phyloP scores from a whole-genome alignment of 2,113 vertebrate genomes.

The Lagopus muta region DNA sequence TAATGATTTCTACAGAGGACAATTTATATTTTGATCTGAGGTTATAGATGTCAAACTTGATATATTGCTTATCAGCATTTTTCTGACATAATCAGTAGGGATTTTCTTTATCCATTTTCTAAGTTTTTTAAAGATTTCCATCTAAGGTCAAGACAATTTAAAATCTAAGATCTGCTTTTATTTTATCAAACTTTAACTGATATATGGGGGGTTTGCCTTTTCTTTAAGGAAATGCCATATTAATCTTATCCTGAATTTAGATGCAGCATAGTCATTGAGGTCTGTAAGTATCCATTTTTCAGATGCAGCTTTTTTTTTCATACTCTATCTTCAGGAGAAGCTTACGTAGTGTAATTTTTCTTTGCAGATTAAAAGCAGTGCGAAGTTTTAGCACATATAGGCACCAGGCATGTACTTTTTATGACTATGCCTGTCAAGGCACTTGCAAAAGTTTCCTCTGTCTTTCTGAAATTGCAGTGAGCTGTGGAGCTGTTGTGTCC shows the following conservation, averaged over 20 bases:
- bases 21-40: slow-evolving; percentile 55
- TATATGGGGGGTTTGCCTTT: accelerated
- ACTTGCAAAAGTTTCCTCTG: not conserved
- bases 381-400: not conserved
- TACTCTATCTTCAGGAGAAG: not conserved
- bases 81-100: not conserved
- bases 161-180: not conserved
- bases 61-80: slow-evolving; percentile 6
- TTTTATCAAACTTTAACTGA: not conserved
- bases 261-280: not conserved
- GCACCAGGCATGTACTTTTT: no score
- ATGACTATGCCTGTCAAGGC: no score
- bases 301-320: not conserved
- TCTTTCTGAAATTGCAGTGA: not conserved
- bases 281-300: not conserved
- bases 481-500: not conserved
- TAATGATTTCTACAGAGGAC: slow-evolving; percentile 47
- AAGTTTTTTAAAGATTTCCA: slow-evolving; percentile 8
- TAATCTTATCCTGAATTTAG: not conserved
- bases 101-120: not conserved
- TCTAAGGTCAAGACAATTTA: not conserved
- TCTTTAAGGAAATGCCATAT: not conserved
- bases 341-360: not conserved
- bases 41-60: slow-evolving; percentile 33
- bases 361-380: not conserved